Conservation (phyloP, 92 coral and sea anemone genomes). For the Actinostola sp. region DNA sequence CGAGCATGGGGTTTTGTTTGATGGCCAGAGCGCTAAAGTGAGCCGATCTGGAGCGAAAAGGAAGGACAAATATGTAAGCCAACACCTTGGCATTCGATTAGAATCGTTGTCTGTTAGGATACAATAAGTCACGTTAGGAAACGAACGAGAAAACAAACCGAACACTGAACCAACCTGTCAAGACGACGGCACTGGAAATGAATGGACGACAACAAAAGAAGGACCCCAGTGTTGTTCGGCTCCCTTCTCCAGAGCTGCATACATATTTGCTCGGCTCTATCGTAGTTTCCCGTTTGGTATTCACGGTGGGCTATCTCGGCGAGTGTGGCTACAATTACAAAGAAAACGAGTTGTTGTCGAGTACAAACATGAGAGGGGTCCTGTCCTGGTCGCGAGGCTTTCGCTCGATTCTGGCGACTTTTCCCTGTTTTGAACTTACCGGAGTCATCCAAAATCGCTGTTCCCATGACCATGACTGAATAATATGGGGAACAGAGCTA, state of each 20-base stretch:
- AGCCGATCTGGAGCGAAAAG: conserved; percentile 72
- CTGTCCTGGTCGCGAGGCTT: background rate
- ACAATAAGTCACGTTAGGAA: conserved; percentile 41
- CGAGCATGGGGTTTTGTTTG: conserved; percentile 96
- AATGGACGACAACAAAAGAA: conserved; percentile 93
- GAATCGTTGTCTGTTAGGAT: conserved; percentile 1
- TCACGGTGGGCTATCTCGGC: conserved; percentile 99
- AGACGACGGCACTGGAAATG: conserved; percentile 98
- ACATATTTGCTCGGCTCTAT: conserved; percentile 99
- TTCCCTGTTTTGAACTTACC: conserved; percentile 58
- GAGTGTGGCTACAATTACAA: conserved; percentile 92
- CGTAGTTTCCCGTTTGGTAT: conserved; percentile 98
- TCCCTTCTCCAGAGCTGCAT: conserved; percentile 99
- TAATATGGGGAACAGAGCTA: conserved; percentile 56
- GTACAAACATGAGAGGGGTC: too few relatives aligned
- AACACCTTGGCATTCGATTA: conserved; percentile 16
- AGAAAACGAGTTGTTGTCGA: background rate
- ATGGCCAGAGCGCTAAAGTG: conserved; percentile 97
- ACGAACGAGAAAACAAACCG: conserved; percentile 30
- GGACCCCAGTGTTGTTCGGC: conserved; percentile 97
- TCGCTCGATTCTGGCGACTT: conserved; percentile 12
- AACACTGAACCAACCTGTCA: conserved; percentile 80
- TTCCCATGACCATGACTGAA: conserved; percentile 99
- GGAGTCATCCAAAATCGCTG: conserved; percentile 93
- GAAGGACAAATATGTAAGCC: background rate